Evolutionary conservation across 2,113 vertebrate species (phyloP).

Genomic region (Cyphomyrus discorhynchus): DNA sequence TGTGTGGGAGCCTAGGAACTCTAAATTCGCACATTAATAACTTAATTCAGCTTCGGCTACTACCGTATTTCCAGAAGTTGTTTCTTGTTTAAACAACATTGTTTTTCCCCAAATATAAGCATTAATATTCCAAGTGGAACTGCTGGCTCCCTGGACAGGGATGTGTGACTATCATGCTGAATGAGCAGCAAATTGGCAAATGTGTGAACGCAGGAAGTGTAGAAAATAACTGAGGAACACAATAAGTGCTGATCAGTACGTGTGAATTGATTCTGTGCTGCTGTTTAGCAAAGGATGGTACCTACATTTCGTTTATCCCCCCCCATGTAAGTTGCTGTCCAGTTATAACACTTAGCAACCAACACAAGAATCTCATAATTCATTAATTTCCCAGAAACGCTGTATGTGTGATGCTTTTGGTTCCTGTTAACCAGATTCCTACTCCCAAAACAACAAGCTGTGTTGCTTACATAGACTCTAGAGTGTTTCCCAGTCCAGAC

Average conservation of each 20-base stretch:
- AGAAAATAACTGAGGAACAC: not conserved
- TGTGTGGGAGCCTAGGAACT: constrained; percentile 11
- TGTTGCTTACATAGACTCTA: not conserved
- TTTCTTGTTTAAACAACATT: constrained; percentile 14
- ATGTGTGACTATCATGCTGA: not conserved
- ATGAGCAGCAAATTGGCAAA: not conserved
- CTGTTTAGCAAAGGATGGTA: not conserved
- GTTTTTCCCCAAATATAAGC: not conserved
- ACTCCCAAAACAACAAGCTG: not conserved
- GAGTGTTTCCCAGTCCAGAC: not conserved
- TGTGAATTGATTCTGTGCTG: not conserved
- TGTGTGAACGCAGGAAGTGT: not conserved
- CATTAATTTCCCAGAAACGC: not conserved
- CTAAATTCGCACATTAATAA: not conserved
- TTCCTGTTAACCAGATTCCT: not conserved
- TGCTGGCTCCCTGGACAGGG: not conserved
- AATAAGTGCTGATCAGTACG: not conserved
- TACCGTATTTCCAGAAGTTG: constrained; percentile 40
- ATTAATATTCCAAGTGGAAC: not conserved
- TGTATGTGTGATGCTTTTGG: not conserved
- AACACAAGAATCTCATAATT: not conserved
- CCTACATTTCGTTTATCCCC: not conserved
- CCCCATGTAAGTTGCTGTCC: not conserved
- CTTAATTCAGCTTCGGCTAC: not conserved
- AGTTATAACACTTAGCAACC: not conserved